phyloP scores from a whole-genome alignment of 2,888 invertebrate genomes.

The Pilophorus perplexus region DNA sequence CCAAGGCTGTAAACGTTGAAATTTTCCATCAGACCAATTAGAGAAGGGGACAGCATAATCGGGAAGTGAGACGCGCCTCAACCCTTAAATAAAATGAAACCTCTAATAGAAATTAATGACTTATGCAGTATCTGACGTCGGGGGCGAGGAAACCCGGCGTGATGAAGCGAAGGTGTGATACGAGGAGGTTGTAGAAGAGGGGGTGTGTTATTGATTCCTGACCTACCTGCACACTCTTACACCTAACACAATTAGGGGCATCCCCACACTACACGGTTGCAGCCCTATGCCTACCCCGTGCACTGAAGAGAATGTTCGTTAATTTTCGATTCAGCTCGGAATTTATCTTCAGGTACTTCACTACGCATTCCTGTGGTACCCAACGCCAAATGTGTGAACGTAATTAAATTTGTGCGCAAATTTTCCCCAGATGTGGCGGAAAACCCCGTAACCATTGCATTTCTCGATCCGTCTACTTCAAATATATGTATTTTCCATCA shows the following conservation, averaged over 20 bases:
- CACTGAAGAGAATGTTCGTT: neutral
- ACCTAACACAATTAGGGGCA: slow-evolving; percentile 36
- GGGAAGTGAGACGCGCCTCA: neutral
- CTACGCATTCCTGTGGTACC: too few relatives aligned
- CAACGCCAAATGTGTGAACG: too few relatives aligned
- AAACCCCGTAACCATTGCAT: too few relatives aligned
- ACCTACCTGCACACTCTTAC: slow-evolving; percentile 36
- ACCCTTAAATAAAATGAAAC: slow-evolving; percentile 7
- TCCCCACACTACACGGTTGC: slow-evolving; percentile 19
- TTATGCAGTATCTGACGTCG: slow-evolving; percentile 18
- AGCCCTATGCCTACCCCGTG: neutral
- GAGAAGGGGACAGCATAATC: slow-evolving; percentile 9
- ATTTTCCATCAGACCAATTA: too few relatives aligned
- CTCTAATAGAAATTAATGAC: slow-evolving; percentile 38
- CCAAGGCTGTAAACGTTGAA: too few relatives aligned
- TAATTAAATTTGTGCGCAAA: too few relatives aligned
- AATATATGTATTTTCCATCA: too few relatives aligned
- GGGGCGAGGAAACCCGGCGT: neutral
- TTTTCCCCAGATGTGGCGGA: too few relatives aligned
- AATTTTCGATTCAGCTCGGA: neutral
- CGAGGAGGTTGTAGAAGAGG: neutral
- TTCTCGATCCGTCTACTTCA: too few relatives aligned
- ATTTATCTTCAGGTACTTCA: too few relatives aligned
- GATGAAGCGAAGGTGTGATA: neutral
- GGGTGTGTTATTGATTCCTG: slow-evolving; percentile 38